Percentiles rank a stretch among this genome's conserved stretches.
Conservation (phyloP, 1,140 invertebrate genomes). For the Philotrypesis tridentata region DNA sequence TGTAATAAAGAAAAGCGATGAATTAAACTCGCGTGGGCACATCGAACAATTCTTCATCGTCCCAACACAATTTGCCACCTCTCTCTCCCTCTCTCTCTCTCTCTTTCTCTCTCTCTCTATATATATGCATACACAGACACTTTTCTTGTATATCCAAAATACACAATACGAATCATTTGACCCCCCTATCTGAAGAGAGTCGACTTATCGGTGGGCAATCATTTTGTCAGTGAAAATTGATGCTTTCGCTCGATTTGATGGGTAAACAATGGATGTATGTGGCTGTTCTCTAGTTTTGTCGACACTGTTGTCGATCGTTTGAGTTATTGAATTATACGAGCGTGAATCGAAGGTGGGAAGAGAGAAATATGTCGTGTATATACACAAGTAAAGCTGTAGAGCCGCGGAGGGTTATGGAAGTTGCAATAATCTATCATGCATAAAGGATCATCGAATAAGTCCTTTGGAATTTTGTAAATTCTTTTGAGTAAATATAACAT, state of each 20-base stretch:
- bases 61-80: background rate
- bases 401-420: background rate
- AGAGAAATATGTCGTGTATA: background rate
- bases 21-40: background rate
- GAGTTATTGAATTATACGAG: background rate
- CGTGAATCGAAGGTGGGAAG: background rate
- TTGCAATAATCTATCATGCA: background rate
- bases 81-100: no score
- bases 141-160: background rate
- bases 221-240: conserved; percentile 31
- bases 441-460: no score
- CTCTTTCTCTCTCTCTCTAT: no score
- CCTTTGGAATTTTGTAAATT: no score
- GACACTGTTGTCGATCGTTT: no score
- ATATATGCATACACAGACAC: no score
- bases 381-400: background rate
- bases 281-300: background rate
- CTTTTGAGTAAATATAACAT: no score
- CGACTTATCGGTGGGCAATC: conserved; percentile 13
- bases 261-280: background rate
- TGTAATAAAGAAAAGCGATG: background rate
- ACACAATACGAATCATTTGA: conserved; percentile 4
- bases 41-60: background rate
- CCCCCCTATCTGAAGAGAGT: background rate
- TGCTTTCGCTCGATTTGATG: background rate